These are phyloP conservation scores for Meganola albula DNA, from an alignment of 2,888 invertebrate species.

Conservation along the genomic window DNA sequence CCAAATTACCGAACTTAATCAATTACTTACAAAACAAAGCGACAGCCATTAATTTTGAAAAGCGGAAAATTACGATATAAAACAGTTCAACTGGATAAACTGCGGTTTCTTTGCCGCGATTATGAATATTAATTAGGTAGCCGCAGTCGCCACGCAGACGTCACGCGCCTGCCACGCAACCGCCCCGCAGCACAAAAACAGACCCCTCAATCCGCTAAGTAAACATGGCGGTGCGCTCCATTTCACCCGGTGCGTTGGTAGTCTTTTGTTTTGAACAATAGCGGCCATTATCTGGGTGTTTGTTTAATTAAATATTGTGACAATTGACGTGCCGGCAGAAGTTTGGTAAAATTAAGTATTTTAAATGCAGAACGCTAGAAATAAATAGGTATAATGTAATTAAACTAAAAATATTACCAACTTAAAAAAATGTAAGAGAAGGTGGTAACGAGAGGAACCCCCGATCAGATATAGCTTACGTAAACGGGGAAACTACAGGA, in stretches of 20 bases:
- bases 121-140: constrained; percentile 51
- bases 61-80: constrained; percentile 37
- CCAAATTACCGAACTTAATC: constrained; percentile 31
- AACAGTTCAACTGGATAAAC: constrained; percentile 39
- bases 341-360: constrained; percentile 2
- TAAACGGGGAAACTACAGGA: too few relatives aligned
- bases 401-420: too few relatives aligned
- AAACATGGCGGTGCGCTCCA: constrained; percentile 14
- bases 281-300: constrained; percentile 20
- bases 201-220: constrained; percentile 49
- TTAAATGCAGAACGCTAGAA: not conserved
- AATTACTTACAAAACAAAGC: constrained; percentile 29
- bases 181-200: constrained; percentile 38
- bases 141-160: constrained; percentile 9
- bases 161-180: constrained; percentile 11
- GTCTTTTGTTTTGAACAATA: constrained; percentile 25
- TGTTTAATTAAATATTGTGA: constrained; percentile 21
- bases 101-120: constrained; percentile 45
- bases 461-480: too few relatives aligned
- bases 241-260: constrained; percentile 23
- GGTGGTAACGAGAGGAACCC: too few relatives aligned
- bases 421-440: too few relatives aligned
- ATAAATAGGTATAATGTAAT: too few relatives aligned
- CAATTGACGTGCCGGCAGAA: constrained; percentile 3
- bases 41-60: constrained; percentile 27